Percentiles rank a stretch among this genome's conserved stretches.
Evolutionary conservation across 2,888 invertebrate species (phyloP).

Genomic region (Philhelius pedissequus): DNA sequence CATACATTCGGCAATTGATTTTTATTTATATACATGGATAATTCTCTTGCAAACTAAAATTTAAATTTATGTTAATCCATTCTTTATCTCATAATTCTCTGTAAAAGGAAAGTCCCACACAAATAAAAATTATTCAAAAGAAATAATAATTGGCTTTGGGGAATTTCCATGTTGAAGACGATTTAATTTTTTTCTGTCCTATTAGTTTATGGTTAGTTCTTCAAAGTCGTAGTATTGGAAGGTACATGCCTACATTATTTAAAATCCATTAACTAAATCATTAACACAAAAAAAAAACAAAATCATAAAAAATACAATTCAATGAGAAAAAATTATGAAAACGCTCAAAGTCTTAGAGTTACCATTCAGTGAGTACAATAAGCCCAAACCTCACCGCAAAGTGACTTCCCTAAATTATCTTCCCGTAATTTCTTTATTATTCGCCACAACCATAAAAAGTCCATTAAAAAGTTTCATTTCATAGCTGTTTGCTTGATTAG

Average conservation of each 20-base stretch:
- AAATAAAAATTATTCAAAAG: too few relatives aligned
- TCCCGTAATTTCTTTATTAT: neutral
- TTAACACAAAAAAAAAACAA: neutral
- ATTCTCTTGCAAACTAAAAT: too few relatives aligned
- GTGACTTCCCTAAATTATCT: neutral
- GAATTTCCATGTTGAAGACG: too few relatives aligned
- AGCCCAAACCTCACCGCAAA: neutral
- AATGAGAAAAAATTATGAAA: neutral
- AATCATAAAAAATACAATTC: neutral
- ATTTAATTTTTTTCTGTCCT: too few relatives aligned
- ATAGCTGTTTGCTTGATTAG: neutral
- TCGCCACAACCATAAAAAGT: conserved; percentile 4
- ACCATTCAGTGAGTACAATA: neutral
- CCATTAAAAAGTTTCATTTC: conserved; percentile 22
- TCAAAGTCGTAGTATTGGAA: neutral
- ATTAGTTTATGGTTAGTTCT: neutral
- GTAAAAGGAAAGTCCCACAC: too few relatives aligned
- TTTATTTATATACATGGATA: too few relatives aligned
- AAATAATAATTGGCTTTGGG: too few relatives aligned
- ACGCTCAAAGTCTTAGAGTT: neutral
- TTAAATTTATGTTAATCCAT: too few relatives aligned
- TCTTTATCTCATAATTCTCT: too few relatives aligned
- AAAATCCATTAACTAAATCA: neutral
- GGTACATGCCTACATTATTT: neutral
- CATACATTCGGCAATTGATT: too few relatives aligned